These are phyloP conservation scores for Macrobrachium nipponense DNA, from an alignment of 1,140 invertebrate genomes.

Conservation along the genomic window DNA sequence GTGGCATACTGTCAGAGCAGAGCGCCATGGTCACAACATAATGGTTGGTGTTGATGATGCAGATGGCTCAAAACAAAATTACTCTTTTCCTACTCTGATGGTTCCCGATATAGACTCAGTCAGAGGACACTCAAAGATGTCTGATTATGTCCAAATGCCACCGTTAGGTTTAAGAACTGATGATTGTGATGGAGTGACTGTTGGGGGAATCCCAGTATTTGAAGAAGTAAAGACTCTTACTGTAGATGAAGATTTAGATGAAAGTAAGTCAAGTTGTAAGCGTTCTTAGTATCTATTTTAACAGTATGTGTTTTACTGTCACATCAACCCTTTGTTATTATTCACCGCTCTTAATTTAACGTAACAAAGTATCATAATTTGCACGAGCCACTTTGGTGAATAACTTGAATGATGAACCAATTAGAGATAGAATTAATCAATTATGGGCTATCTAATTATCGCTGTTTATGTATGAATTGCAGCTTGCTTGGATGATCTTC, in stretches of 20 bases:
- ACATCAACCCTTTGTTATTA: too few relatives aligned
- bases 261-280: too few relatives aligned
- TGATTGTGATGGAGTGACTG: background rate
- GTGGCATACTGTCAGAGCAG: constrained; percentile 42
- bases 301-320: too few relatives aligned
- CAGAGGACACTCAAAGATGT: background rate
- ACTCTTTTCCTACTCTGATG: constrained; percentile 4
- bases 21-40: constrained; percentile 27
- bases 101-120: background rate
- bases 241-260: too few relatives aligned
- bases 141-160: background rate
- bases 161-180: background rate
- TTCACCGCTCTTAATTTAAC: too few relatives aligned
- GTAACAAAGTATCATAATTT: too few relatives aligned
- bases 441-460: background rate
- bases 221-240: background rate
- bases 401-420: background rate
- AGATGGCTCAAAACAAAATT: constrained; percentile 20
- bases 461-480: background rate
- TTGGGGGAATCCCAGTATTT: background rate
- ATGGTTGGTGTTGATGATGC: constrained; percentile 32
- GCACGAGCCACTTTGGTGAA: too few relatives aligned
- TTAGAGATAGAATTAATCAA: background rate
- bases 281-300: too few relatives aligned
- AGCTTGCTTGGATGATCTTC: too few relatives aligned